Percentiles rank a stretch among this genome's conserved stretches.
These are phyloP conservation scores for Chamaetylas fuelleborni DNA, from an alignment of 2,113 vertebrate species.

Conservation along the genomic window DNA sequence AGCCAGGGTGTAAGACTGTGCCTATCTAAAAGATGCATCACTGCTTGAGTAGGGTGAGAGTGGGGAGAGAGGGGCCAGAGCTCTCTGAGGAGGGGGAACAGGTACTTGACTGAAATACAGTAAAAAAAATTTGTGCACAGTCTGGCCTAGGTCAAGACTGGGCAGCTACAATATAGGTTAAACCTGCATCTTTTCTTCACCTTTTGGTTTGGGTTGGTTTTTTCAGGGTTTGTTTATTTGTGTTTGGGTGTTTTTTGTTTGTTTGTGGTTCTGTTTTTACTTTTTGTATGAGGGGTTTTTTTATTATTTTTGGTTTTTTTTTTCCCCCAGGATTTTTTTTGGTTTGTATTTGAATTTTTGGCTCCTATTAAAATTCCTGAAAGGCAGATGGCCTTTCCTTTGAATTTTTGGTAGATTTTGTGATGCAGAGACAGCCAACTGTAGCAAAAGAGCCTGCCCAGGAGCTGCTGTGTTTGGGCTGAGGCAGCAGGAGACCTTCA, in stretches of 20 bases:
- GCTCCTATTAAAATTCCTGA: background rate
- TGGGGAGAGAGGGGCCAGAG: no score
- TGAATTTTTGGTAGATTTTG: background rate
- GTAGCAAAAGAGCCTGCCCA: background rate
- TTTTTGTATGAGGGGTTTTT: background rate
- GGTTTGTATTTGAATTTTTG: background rate
- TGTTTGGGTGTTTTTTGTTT: background rate
- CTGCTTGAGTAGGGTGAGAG: background rate
- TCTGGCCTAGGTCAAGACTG: background rate
- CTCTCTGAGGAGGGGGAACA: background rate
- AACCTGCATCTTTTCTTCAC: background rate
- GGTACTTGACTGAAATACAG: background rate
- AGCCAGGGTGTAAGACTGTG: rapidly evolving
- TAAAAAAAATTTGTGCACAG: background rate
- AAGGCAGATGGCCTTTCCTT: background rate
- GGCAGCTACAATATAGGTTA: background rate
- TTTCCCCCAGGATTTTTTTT: background rate
- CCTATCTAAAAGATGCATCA: background rate
- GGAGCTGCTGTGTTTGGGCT: background rate
- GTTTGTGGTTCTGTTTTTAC: background rate
- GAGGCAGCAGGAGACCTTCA: background rate
- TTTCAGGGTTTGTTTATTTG: background rate
- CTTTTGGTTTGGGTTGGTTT: background rate
- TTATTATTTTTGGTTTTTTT: background rate
- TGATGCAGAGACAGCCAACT: background rate